These are phyloP conservation scores for Tenodera sinensis DNA, from an alignment of 2,888 invertebrate genomes.

Conservation along the genomic window DNA sequence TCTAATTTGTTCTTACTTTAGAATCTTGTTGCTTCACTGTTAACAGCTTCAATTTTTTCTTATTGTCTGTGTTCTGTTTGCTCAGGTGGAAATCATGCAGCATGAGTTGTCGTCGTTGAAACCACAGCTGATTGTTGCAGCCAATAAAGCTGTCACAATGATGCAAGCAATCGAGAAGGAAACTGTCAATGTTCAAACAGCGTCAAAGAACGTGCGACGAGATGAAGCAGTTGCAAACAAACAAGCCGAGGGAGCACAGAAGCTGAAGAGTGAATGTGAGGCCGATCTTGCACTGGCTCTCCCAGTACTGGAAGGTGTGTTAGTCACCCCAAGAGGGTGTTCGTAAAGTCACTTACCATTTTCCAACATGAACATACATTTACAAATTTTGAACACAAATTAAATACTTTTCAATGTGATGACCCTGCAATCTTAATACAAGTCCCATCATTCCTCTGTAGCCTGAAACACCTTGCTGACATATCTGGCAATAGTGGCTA, in stretches of 20 bases:
- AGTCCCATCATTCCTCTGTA: too few relatives aligned
- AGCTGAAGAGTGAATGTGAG: conserved; percentile 85
- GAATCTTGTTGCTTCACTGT: too few relatives aligned
- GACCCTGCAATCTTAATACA: too few relatives aligned
- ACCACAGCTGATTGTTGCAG: conserved; percentile 70
- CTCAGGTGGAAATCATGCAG: conserved; percentile 70
- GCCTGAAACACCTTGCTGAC: too few relatives aligned
- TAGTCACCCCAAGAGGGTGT: too few relatives aligned
- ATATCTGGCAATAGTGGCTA: too few relatives aligned
- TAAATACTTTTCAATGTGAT: too few relatives aligned
- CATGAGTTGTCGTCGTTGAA: conserved; percentile 66
- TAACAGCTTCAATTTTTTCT: too few relatives aligned
- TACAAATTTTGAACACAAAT: too few relatives aligned
- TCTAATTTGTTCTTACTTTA: too few relatives aligned
- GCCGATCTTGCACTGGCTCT: conserved; percentile 85
- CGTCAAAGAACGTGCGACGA: conserved; percentile 72
- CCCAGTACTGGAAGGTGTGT: conserved; percentile 75
- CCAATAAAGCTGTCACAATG: conserved; percentile 68
- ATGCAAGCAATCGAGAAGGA: conserved; percentile 72
- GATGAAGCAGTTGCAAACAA: conserved; percentile 86
- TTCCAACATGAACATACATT: too few relatives aligned
- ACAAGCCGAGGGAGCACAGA: conserved; percentile 80
- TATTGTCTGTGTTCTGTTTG: background rate
- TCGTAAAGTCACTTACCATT: too few relatives aligned
- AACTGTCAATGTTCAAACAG: conserved; percentile 71